A percentile compares a stretch with the other conserved stretches of the same genome.
Evolutionary conservation across 2,797 vertebrate genomes (phyloP).

Genomic region (Leucoraja ocellata): DNA sequence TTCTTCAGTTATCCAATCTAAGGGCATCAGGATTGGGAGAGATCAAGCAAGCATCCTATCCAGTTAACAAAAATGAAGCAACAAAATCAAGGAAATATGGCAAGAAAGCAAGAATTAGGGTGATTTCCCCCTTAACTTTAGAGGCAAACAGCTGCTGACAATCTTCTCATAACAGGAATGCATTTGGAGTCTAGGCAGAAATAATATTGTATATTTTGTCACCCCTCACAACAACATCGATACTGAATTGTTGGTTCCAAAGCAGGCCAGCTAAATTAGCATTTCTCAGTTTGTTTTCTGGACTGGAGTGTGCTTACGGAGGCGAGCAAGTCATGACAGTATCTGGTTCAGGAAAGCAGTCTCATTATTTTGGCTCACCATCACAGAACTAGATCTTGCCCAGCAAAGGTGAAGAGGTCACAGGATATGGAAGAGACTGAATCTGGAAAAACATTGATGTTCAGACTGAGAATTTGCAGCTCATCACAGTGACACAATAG

Average conservation of each 20-base stretch:
- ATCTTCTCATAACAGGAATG: background rate
- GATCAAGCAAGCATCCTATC: background rate
- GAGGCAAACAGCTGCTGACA: background rate
- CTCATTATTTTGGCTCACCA: slow-evolving; percentile 3
- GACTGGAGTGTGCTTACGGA: background rate
- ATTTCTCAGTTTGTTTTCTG: background rate
- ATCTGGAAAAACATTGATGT: background rate
- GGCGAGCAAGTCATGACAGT: background rate
- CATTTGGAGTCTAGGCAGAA: background rate
- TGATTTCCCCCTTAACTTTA: background rate
- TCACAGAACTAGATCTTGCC: background rate
- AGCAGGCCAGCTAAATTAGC: background rate
- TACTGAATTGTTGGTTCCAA: background rate
- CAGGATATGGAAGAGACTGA: background rate
- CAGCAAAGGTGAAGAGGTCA: background rate
- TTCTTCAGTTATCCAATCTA: background rate
- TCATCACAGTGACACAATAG: background rate
- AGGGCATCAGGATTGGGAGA: background rate
- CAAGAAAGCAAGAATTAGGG: background rate
- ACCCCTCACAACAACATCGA: background rate
- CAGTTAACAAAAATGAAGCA: background rate
- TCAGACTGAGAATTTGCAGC: background rate
- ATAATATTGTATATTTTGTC: background rate
- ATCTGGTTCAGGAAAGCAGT: background rate
- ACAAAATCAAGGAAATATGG: background rate